Evolutionary conservation across 1,140 invertebrate species (phyloP).

Genomic region (Neodiprion pinetum): DNA sequence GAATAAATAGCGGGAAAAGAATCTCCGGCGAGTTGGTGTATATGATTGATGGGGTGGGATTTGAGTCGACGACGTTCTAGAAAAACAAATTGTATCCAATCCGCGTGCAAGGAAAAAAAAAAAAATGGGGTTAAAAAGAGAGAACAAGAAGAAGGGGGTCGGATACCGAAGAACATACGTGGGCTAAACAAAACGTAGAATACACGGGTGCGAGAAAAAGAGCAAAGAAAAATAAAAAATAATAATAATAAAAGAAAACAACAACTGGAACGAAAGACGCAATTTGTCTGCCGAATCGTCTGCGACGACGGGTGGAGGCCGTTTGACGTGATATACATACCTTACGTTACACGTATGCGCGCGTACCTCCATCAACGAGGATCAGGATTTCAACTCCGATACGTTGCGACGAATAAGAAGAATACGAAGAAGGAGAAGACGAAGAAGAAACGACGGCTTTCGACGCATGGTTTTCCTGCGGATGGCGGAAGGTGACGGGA

Average conservation of each 20-base stretch:
- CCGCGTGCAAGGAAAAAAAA: background rate
- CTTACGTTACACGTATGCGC: background rate
- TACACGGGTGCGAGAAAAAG: too few relatives aligned
- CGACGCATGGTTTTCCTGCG: constrained; percentile 22
- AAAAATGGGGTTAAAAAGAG: background rate
- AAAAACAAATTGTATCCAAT: background rate
- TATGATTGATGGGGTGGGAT: constrained; percentile 8
- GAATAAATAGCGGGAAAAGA: background rate
- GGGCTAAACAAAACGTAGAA: too few relatives aligned
- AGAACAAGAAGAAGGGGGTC: too few relatives aligned
- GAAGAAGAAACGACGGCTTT: constrained; percentile 18
- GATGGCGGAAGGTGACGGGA: constrained; percentile 1
- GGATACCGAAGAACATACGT: too few relatives aligned
- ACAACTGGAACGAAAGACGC: background rate
- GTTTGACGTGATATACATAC: background rate
- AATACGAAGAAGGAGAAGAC: constrained; percentile 12
- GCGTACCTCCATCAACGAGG: constrained; percentile 1
- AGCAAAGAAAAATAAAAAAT: too few relatives aligned
- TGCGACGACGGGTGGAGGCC: background rate
- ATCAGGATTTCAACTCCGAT: background rate
- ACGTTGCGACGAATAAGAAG: too few relatives aligned
- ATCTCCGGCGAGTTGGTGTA: background rate
- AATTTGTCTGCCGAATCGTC: background rate
- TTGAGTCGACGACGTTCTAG: background rate
- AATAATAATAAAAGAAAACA: constrained; percentile 8